Conservation (phyloP, 2,888 invertebrate genomes). For the Diarsia mendica region DNA sequence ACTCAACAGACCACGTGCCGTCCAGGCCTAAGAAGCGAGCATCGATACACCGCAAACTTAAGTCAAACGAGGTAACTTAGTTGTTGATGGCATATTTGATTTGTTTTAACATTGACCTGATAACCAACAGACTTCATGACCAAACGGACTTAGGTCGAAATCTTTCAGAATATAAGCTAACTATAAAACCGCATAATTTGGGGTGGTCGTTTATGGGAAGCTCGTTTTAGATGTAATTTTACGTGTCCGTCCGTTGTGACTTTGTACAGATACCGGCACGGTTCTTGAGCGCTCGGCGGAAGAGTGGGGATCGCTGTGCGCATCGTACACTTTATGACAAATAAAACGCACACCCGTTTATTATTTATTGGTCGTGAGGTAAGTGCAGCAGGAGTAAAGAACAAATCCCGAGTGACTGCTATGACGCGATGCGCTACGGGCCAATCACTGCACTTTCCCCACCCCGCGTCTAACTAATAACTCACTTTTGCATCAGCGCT, state of each 20-base stretch:
- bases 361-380: too few species aligned
- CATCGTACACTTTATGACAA: too few species aligned
- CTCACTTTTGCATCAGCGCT: too few species aligned
- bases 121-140: not conserved
- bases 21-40: conserved; percentile 88
- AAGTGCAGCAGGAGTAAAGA: too few species aligned
- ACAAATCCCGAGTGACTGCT: too few species aligned
- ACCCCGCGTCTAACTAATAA: too few species aligned
- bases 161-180: not conserved
- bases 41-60: conserved; percentile 83
- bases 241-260: not conserved
- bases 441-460: too few species aligned
- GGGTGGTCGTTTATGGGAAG: not conserved
- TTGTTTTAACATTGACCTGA: conserved; percentile 1
- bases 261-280: too few species aligned
- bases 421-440: too few species aligned
- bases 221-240: not conserved
- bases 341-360: too few species aligned
- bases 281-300: too few species aligned
- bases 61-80: conserved; percentile 77
- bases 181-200: not conserved
- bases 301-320: too few species aligned
- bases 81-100: conserved; percentile 13
- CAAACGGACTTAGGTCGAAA: not conserved
- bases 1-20: conserved; percentile 82